Base-by-base conservation (phyloP, 2,888 invertebrate species). In the Xanthorhoe spadicearia region DNA sequence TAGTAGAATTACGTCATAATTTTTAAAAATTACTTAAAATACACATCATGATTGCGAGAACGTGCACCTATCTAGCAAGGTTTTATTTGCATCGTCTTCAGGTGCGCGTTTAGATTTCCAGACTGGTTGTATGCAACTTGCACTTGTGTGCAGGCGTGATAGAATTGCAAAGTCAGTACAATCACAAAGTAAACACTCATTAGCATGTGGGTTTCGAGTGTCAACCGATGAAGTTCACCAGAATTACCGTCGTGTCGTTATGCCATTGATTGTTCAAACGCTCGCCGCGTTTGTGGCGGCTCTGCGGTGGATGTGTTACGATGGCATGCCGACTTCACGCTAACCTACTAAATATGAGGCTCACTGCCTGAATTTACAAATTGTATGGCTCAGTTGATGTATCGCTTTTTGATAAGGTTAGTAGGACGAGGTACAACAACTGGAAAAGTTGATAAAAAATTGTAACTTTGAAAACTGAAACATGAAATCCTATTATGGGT, bases 221-320 rank as follows among this genome's bases (percentile, higher is more conserved):
- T 79, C 74, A 80, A 77, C 75, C 73, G 72, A 73, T 75, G 74
- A 75, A 79, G 76, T 77, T 67, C 64, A 73, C 74, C 76, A 77
- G 75, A 75, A 77, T 80, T 77, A 78, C 69, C 77, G 73, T 72
- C 73, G 77, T 82, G 83, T 82, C 85, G 86, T 83, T 84, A 83
- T 75, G 75, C 78, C 81, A 79, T 78, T 82, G 85, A 86, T 85
- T 85, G 86, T 87, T 83, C 83, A 83, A 87, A 82, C 84, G 86
- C 52, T 78, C 74, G 75, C 78, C 76, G 82, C 81, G 84, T 85
- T 87, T 86, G 87, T 82, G 73, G 88, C 84, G 77, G 78, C 74
- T 80, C 79, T 87, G 88, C 79, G 88, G 88, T 82, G 77, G 78
- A 79, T 82, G 80, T 83, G 84, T 85, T 84, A 83, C 85, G 77